Conservation (phyloP, 2,888 invertebrate genomes). For the Yponomeuta evonymella region DNA sequence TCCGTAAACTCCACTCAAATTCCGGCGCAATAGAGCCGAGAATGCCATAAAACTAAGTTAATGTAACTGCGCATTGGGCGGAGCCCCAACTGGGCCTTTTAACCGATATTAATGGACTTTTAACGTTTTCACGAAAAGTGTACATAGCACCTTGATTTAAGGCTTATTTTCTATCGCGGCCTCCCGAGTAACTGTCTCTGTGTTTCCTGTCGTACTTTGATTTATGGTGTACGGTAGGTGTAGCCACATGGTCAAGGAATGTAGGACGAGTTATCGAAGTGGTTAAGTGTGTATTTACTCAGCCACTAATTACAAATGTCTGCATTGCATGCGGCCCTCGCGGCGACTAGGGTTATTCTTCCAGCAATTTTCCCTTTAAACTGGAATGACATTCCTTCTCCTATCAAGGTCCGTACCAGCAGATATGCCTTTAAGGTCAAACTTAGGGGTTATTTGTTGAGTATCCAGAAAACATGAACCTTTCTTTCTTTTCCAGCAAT, state of each 20-base stretch:
- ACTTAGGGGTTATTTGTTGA: no score
- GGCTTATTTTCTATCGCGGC: background rate
- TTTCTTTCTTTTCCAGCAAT: no score
- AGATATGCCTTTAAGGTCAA: no score
- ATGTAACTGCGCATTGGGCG: conserved; percentile 61
- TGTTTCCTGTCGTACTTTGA: background rate
- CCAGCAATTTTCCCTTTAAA: no score
- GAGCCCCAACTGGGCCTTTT: conserved; percentile 35
- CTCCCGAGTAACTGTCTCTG: background rate
- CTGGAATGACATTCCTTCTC: no score
- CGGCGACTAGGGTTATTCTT: no score
- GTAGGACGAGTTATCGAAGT: no score
- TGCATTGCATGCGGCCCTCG: no score
- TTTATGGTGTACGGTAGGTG: background rate
- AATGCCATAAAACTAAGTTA: conserved; percentile 26
- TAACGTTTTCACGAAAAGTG: background rate
- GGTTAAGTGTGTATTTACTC: no score
- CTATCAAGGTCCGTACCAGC: no score
- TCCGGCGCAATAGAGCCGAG: background rate
- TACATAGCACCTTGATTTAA: background rate
- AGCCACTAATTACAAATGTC: no score
- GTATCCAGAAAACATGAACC: no score
- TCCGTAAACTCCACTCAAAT: background rate
- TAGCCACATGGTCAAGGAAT: background rate
- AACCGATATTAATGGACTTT: conserved; percentile 57